Conservation (phyloP, 2,888 invertebrate species). For the Neoitamus cyanurus region DNA sequence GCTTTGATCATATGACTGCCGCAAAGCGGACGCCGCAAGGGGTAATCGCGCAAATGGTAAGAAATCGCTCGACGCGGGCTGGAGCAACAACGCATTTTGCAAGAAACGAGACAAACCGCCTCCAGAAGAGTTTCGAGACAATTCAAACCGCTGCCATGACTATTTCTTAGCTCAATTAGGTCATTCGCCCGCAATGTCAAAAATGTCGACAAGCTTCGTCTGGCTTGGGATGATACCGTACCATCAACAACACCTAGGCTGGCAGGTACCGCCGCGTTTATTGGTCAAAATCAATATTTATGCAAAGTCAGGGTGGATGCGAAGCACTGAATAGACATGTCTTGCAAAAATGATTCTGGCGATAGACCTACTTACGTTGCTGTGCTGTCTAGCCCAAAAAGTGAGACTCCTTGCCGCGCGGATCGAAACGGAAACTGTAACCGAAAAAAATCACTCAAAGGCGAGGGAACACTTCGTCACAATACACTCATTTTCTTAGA, state of each 20-base stretch:
- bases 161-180: neutral
- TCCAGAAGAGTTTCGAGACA: neutral
- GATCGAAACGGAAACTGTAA: neutral
- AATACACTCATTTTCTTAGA: conserved; percentile 19
- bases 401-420: neutral
- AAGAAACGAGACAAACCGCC: neutral
- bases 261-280: neutral
- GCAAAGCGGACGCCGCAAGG: neutral
- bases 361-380: neutral
- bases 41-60: neutral
- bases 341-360: neutral
- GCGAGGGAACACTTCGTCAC: conserved; percentile 19
- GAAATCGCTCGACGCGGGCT: neutral
- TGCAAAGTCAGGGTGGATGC: neutral
- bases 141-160: neutral
- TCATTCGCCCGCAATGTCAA: neutral
- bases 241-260: neutral
- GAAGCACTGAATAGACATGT: neutral
- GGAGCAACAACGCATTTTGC: conserved; percentile 13
- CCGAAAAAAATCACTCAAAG: conserved; percentile 9
- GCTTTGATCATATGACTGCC: conserved; percentile 11
- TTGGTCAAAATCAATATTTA: conserved; percentile 32
- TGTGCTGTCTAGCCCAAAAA: neutral
- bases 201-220: neutral
- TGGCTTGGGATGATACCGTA: neutral